Base-by-base conservation (phyloP, 2,113 vertebrate species). In the Anoura caudifer region DNA sequence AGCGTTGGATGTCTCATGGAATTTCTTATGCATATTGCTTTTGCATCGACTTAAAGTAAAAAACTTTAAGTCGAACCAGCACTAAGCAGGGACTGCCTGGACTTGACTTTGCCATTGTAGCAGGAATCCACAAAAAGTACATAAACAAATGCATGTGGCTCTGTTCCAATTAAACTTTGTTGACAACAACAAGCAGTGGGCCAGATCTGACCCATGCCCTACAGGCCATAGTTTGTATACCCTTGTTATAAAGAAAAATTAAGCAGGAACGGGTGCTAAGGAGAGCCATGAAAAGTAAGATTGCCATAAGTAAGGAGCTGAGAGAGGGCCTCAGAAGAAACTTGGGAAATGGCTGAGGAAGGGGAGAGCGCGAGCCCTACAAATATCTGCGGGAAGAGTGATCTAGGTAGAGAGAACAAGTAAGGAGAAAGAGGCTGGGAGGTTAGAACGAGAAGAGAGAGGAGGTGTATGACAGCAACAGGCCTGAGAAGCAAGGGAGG, bases 141-240 rank as follows among this genome's bases (percentile, higher is more conserved):
- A 47, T 41, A 85, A 80, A 52, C n/a, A 90, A 65, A n/a, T 28
- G 7, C 9, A 17, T 16, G 22, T 61, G 56, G 61, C 13, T 69
- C 65, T 77, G 33, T 84, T 83, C 70, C 22, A 95, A 63, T 63
- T 83, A 93, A 90, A 83, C 31, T 93, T 92, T 90, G 84, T 79
- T 94, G 72, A 70, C 12, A 88, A 90, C 84, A 94, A 38, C n/a
- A 84, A 63, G 38, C 33, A 16, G 14, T 67, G 16, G 20, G 24
- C 47, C 7, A 2, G 13, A 94, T 47, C 20, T 63, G 31, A 90
- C 38, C 56, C 38, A 63, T 26, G 33, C 26, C 12, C 38, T 11
- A 5, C 1, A 47, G 28, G 24, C 41, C 45, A 77, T 72, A 28
- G 33, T 76, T 90, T 87, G 26, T 20, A 77, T 16, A 75, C 0